Conservation (phyloP, 2,888 invertebrate genomes). For the Gari tellinella region DNA sequence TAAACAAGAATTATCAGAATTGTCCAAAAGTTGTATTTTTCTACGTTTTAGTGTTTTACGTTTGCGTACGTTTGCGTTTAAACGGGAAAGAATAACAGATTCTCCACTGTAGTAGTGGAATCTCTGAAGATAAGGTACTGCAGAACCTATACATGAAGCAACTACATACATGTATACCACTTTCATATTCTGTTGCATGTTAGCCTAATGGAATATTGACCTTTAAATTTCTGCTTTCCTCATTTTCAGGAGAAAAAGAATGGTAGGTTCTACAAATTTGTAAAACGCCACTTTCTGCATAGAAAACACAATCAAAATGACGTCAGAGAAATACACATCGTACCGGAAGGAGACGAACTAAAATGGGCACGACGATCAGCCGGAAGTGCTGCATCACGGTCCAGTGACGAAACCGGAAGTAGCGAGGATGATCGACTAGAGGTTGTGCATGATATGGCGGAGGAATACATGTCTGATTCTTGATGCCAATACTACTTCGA, state of each 20-base stretch:
- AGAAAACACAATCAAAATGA: slow-evolving; percentile 59
- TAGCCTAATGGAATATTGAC: no score
- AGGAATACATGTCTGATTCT: slow-evolving; percentile 56
- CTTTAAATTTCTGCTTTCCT: slow-evolving; percentile 1
- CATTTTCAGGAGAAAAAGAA: slow-evolving; percentile 60
- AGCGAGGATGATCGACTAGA: slow-evolving; percentile 53
- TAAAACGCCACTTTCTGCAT: slow-evolving; percentile 63
- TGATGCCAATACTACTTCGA: slow-evolving; percentile 4
- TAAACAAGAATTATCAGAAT: no score
- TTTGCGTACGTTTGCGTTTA: no score
- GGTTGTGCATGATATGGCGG: slow-evolving; percentile 68
- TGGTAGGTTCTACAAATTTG: slow-evolving; percentile 63
- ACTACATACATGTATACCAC: no score
- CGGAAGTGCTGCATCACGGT: slow-evolving; percentile 68
- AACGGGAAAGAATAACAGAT: no score
- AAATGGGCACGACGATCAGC: slow-evolving; percentile 69
- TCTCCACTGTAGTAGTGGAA: no score
- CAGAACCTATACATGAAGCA: no score
- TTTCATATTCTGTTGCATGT: no score
- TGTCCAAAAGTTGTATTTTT: no score
- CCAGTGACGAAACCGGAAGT: slow-evolving; percentile 64
- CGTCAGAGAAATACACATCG: slow-evolving; percentile 66
- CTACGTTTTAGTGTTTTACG: no score
- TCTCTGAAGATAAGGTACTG: no score
- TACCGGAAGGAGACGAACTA: slow-evolving; percentile 67